Evolutionary conservation across 2,113 vertebrate genomes (phyloP).

Genomic region (Ellobius talpinus): DNA sequence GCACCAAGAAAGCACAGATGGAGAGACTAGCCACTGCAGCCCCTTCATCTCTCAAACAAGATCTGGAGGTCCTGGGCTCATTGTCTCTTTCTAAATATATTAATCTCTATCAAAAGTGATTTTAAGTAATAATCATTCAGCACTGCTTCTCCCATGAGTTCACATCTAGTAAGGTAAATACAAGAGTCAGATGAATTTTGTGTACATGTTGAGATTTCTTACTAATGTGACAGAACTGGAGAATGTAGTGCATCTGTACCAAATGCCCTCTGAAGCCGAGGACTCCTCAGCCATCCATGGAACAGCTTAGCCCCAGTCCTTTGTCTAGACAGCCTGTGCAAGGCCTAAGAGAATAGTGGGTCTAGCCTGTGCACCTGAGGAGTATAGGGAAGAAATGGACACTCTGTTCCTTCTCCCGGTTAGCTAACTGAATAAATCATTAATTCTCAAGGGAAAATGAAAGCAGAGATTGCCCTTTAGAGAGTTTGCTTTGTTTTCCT

Average conservation of each 20-base stretch:
- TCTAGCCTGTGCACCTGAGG: not conserved
- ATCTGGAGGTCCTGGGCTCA: not conserved
- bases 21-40: not conserved
- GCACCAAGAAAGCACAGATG: not conserved
- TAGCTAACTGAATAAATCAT: not conserved
- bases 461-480: not conserved
- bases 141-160: not conserved
- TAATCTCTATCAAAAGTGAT: not conserved
- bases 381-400: not conserved
- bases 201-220: not conserved
- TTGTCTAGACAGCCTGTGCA: not conserved
- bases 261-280: not conserved
- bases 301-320: not conserved
- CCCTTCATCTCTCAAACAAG: not conserved
- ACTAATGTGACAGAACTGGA: not conserved
- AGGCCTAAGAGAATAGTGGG: not conserved
- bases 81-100: conserved; percentile 1
- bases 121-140: not conserved
- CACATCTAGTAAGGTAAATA: not conserved
- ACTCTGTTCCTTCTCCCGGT: not conserved
- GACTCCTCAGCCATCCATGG: not conserved
- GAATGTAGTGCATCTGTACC: not conserved
- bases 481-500: not conserved
- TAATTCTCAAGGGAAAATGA: not conserved
- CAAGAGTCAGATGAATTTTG: not conserved